Evolutionary conservation across 2,113 vertebrate species (phyloP).

Genomic region (Pelobates fuscus): DNA sequence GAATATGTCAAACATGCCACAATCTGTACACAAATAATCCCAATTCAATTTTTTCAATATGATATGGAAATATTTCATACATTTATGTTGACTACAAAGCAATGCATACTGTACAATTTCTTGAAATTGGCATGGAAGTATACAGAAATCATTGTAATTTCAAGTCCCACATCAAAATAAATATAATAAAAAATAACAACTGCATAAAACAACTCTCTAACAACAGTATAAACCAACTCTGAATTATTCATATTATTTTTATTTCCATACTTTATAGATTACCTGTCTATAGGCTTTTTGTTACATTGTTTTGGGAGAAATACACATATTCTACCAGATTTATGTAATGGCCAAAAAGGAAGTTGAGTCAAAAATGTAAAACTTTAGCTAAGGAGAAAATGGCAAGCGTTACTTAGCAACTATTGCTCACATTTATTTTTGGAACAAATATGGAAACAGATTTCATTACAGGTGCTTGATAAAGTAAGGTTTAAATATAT

Average conservation of each 20-base stretch:
- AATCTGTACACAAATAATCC: conserved; percentile 37
- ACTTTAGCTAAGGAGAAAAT: neutral
- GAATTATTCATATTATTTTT: neutral
- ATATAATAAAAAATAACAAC: neutral
- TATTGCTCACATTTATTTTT: conserved; percentile 23
- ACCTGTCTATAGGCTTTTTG: neutral
- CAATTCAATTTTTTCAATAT: conserved; percentile 35
- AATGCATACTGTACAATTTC: neutral
- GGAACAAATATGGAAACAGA: conserved; percentile 18
- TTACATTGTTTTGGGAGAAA: neutral
- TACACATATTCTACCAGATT: neutral
- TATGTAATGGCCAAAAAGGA: neutral
- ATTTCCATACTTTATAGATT: neutral
- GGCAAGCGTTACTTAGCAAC: conserved; percentile 30
- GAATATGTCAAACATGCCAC: conserved; percentile 46
- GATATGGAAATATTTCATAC: conserved; percentile 38
- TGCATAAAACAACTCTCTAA: neutral
- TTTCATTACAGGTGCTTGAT: conserved; percentile 22
- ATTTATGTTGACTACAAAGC: conserved; percentile 33
- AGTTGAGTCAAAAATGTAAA: neutral
- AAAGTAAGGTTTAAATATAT: neutral
- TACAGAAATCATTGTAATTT: neutral
- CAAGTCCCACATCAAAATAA: neutral
- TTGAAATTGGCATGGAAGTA: neutral
- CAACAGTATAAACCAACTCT: too few relatives aligned